Base-by-base conservation (phyloP, 2,113 vertebrate genomes). In the Ciconia boyciana region DNA sequence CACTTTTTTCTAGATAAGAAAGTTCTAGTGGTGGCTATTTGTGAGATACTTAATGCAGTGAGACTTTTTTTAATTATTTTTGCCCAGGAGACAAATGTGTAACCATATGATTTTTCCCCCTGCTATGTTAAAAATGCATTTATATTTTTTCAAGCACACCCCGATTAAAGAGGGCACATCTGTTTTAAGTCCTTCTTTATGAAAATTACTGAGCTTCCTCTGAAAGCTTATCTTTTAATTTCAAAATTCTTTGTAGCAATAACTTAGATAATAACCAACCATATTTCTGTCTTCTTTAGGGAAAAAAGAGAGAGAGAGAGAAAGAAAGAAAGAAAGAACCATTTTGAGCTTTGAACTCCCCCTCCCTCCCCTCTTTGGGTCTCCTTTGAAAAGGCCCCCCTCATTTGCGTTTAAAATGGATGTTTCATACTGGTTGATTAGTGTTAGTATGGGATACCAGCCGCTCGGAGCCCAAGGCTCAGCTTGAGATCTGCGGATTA, bases 391-490 rank as follows among this genome's bases (percentile, higher is more conserved):
- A 97, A 92, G 94, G 94, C 96, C 96, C 96, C 95, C 95, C 98
- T 99, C 97, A 98, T 99, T 98, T 98, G 98, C 96, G 97, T 97
- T 98, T 97, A 97, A 98, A 98, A 93, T 94, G 96, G 96, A 97
- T 97, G 98, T 98, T 98, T 98, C 97, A 87, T 97, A 97, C 95
- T 94, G 97, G 78, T 80, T 98, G 97, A 98, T 98, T 97, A 98
- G 97, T 95, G 97, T 95, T 93, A 94, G 97, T 97, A 93, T 96
- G 96, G 98, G 97, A 98, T 96, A 97, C 94, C 96, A 97, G 97
- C 95, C n/a, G 95, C 98, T 98, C 93, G 60, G 97, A 98, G 98
- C 97, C 96, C 97, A 94, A 61, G 93, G 96, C 98, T 89, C 96
- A 98, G 98, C 98, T 98, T 98, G 98, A 98, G 98, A 97, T 96